Conservation (phyloP, 2,888 invertebrate species). For the Drosophila prolongata region DNA sequence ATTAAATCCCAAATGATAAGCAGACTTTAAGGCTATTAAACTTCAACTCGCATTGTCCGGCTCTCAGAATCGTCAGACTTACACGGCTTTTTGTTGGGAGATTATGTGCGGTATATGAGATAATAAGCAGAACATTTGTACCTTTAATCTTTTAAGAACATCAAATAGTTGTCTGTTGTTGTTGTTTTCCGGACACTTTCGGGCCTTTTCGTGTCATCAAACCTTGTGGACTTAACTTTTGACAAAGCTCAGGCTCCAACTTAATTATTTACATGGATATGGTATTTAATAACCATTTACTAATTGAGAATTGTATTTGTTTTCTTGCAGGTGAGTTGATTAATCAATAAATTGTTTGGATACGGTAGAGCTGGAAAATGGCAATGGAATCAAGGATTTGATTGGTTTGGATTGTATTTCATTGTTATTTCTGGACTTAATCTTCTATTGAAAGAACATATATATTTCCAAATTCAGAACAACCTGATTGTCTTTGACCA, state of each 20-base stretch:
- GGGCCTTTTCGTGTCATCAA: slow-evolving; percentile 8
- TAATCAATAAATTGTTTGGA: background rate
- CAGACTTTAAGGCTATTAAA: slow-evolving; percentile 26
- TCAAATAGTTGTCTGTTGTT: slow-evolving; percentile 18
- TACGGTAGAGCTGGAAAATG: background rate
- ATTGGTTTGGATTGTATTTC: no score
- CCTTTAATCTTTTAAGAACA: slow-evolving; percentile 38
- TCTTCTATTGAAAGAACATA: no score
- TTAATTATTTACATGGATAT: slow-evolving; percentile 6
- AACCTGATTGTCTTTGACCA: background rate
- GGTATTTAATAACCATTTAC: slow-evolving; percentile 22
- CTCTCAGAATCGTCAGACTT: slow-evolving; percentile 1
- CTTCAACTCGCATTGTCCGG: slow-evolving; percentile 15
- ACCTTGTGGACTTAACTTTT: slow-evolving; percentile 8
- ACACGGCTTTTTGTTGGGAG: slow-evolving; percentile 29
- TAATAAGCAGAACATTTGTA: slow-evolving; percentile 18
- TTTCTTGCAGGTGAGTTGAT: slow-evolving; percentile 38
- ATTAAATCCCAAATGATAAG: slow-evolving; percentile 37
- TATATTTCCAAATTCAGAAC: no score
- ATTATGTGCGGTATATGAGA: slow-evolving; percentile 9
- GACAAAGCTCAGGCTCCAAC: background rate
- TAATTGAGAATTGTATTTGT: slow-evolving; percentile 29
- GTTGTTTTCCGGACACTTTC: slow-evolving; percentile 14
- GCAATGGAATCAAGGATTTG: background rate
- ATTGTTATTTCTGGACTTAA: no score